Evolutionary conservation across 2,113 vertebrate genomes (phyloP), one percentile per base, ranked within the genome.

Genomic region (Cryptomyrus ogoouensis): DNA sequence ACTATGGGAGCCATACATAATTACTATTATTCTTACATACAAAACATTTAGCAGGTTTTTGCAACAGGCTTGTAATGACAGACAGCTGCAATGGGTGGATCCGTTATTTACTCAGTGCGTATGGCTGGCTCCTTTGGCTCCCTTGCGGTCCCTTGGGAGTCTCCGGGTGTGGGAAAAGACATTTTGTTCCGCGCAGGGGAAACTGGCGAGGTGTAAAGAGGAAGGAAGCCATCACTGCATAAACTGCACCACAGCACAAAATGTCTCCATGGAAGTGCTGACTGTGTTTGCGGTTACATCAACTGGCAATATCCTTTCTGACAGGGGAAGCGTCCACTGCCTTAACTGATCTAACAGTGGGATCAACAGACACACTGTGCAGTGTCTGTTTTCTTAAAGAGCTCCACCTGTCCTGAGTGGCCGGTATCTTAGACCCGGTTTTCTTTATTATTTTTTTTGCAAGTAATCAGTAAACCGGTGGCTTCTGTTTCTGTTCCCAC

Each of bases 111-210:
- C 46, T 46, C 83, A 47, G 42, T 86, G 15, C 5, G 9, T n/a
- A 66, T 12, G 39, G 56, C 39, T 46, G 35, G n/a, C 42, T 46
- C 52, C 50, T 58, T 84, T 89, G 89, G 89, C 77, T 27, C 7
- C 12, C 50, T 85, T 21, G 39, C 19, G 42, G 3, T 89, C 52
- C 42, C 77, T 5, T 0, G 89, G 27, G 80, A 85, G 24, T n/a
- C 6, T 13, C 19, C 2, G 77, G 52, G 42, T 85, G 53, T 89
- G 89, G 89, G 89, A 89, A 85, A 24, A 85, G 89, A 85, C 89
- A 47, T 46, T 27, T 31, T 89, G 89, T 89, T 50, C 89, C 12
- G 89, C 0, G 89, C 13, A 35, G 39, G 52, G 89, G 89, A 89
- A 89, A 89, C 89, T 85, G 89, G 87, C 31, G 35, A 46, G 39